Conservation (phyloP, 2,888 invertebrate genomes). For the Prosopocoilus inquinatus region DNA sequence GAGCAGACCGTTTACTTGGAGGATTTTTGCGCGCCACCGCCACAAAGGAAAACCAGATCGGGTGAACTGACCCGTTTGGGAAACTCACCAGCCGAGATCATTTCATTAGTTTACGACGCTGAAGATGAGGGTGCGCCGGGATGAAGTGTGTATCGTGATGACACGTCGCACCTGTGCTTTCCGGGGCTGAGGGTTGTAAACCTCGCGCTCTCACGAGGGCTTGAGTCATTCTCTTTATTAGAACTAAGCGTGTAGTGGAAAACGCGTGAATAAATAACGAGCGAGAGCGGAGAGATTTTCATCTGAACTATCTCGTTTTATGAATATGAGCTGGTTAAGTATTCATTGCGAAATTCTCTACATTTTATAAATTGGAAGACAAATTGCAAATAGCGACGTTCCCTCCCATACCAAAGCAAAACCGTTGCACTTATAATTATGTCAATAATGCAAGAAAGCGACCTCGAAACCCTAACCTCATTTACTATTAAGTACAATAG, state of each 20-base stretch:
- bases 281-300: too few species aligned
- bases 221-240: conserved; percentile 11
- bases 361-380: too few species aligned
- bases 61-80: conserved; percentile 8
- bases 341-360: too few species aligned
- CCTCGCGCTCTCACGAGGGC: not conserved
- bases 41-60: not conserved
- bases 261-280: too few species aligned
- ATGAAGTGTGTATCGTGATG: conserved; percentile 11
- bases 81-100: conserved; percentile 7
- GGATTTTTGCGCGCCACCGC: not conserved
- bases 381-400: too few species aligned
- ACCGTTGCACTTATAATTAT: too few species aligned
- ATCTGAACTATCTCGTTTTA: too few species aligned
- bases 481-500: too few species aligned
- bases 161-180: conserved; percentile 14
- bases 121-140: conserved; percentile 7
- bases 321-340: too few species aligned
- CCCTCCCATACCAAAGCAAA: too few species aligned
- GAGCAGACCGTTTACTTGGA: not conserved
- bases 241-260: not conserved
- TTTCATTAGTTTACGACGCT: conserved; percentile 5
- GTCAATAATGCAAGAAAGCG: too few species aligned
- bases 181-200: conserved; percentile 5
- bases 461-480: too few species aligned